These are phyloP conservation scores for Gisinianus flammeolus DNA, from an alignment of 2,888 invertebrate genomes.

Conservation along the genomic window DNA sequence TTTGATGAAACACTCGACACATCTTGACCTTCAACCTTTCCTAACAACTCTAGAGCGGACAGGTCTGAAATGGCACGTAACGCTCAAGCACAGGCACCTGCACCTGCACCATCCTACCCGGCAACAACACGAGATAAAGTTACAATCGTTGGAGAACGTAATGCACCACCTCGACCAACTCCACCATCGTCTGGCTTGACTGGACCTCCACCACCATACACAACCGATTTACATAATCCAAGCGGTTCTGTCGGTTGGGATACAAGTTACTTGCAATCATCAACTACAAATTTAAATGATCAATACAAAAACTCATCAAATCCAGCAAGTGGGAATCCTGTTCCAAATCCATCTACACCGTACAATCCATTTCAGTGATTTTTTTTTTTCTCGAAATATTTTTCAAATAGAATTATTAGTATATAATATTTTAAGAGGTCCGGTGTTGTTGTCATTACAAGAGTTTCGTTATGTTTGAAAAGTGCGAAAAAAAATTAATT, in stretches of 20 bases:
- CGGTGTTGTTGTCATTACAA: too few species aligned
- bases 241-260: conserved; percentile 47
- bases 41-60: conserved; percentile 50
- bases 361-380: conserved; percentile 41
- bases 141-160: conserved; percentile 33
- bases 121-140: conserved; percentile 24
- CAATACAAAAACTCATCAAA: conserved; percentile 33
- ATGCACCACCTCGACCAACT: conserved; percentile 17
- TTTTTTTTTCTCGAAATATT: not conserved
- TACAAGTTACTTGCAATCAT: conserved; percentile 46
- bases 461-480: too few species aligned
- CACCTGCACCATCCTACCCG: not conserved
- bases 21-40: not conserved
- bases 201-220: conserved; percentile 51
- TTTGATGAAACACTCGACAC: conserved; percentile 6
- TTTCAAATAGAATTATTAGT: too few species aligned
- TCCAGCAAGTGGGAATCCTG: conserved; percentile 33
- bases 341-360: conserved; percentile 20
- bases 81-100: conserved; percentile 45
- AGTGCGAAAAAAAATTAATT: too few species aligned
- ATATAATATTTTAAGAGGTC: too few species aligned
- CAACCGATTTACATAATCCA: not conserved
- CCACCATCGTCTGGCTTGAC: conserved; percentile 22
- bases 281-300: conserved; percentile 35
- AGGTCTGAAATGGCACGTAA: conserved; percentile 58